Evolutionary conservation across 1,140 invertebrate genomes (phyloP), one percentile per base, ranked within the genome.

Genomic region (Lordiphosa mommai): DNA sequence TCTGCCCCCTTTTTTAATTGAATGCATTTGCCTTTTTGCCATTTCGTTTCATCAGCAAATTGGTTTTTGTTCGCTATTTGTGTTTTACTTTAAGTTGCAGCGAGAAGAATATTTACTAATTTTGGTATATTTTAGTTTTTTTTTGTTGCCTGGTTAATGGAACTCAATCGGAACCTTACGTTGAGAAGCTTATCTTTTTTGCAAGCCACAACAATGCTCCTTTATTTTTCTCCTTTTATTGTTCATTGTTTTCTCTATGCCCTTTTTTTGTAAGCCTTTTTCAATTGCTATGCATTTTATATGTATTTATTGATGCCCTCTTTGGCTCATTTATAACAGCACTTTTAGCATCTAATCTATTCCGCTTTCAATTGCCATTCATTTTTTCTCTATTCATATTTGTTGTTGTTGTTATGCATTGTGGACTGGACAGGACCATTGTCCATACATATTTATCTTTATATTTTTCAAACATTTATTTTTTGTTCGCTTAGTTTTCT

Each of bases 1-100:
- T 4, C 52, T n/a, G n/a, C n/a, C n/a, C n/a, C 41, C 32, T 9
- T 64, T 65, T 61, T 66, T 66, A 66, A 66, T 66, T 66, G 64
- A 74, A 72, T 77, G 67, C 60, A 59, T 59, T 44, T 72, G 47
- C 43, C 43, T 32, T 55, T 52, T 61, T 56, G 46, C 20, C 58
- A 56, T 40, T 61, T 40, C 44, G 48, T 72, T 79, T 68, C 68
- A 77, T 77, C 73, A 49, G 58, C 43, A 69, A 72, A 79, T 79
- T 79, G 73, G 68, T 64, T 80, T 52, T 52, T 48, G 51, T 68
- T 14, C 61, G 61, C 52, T 66, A 57, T 66, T 66, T 68, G 63
- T 76, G 53, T 74, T 58, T 61, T 48, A 72, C 57, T 53, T 47
- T 46, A 43, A 41, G 48, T 43, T 40, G 4, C 2, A 13, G 8